phyloP scores from a whole-genome alignment of 2,888 invertebrate species.

The Euzophera pinguis region DNA sequence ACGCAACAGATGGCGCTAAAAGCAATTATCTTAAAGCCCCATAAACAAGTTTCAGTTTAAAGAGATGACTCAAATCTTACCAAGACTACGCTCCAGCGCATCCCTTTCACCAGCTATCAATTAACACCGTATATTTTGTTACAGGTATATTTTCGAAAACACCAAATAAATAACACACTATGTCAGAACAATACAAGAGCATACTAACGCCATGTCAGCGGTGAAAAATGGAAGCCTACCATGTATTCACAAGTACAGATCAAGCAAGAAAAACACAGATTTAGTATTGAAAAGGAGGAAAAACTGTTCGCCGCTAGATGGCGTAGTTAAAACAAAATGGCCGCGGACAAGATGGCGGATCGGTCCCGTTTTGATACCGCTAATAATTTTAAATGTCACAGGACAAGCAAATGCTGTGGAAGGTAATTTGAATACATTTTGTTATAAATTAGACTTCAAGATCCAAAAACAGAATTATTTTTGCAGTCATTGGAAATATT shows the following conservation, averaged over 20 bases:
- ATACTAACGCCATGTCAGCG: conserved; percentile 57
- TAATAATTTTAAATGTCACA: conserved; percentile 57
- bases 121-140: conserved; percentile 11
- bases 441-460: too few species aligned
- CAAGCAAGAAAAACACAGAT: conserved; percentile 22
- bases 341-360: conserved; percentile 50
- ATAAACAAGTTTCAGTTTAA: too few species aligned
- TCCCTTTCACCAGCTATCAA: too few species aligned
- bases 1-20: too few species aligned
- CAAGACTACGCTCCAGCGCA: too few species aligned
- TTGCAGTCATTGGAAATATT: too few species aligned
- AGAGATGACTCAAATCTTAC: too few species aligned
- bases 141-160: conserved; percentile 27
- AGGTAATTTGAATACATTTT: conserved; percentile 28
- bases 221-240: conserved; percentile 47
- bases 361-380: conserved; percentile 45
- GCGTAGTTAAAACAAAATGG: conserved; percentile 31
- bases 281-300: conserved; percentile 24
- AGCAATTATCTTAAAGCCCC: too few species aligned
- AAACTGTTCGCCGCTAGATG: conserved; percentile 28
- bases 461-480: too few species aligned
- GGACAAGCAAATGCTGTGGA: conserved; percentile 45
- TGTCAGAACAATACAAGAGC: conserved; percentile 46
- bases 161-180: conserved; percentile 39
- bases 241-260: conserved; percentile 20